phyloP scores from a whole-genome alignment of 2,113 vertebrate species.

The Neolamprologus hecqui region DNA sequence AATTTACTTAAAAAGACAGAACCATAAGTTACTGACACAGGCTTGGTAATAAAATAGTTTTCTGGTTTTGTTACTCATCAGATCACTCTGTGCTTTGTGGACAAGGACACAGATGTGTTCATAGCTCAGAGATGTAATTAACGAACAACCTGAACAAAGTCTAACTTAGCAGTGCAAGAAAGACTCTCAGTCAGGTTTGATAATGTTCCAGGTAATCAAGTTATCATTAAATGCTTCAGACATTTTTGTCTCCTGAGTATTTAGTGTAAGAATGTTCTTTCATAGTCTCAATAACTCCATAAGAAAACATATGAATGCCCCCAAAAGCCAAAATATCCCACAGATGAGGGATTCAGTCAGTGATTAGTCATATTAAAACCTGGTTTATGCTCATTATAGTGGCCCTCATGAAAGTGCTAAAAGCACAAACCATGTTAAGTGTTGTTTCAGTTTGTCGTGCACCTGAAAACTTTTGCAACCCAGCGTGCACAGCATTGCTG shows the following conservation, averaged over 20 bases:
- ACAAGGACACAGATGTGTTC: neutral
- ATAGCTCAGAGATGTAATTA: neutral
- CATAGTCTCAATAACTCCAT: neutral
- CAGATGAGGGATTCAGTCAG: neutral
- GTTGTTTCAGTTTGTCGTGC: neutral
- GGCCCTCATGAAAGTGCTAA: neutral
- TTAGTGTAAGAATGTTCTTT: neutral
- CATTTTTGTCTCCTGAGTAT: neutral
- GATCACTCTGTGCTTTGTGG: neutral
- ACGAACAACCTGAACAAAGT: neutral
- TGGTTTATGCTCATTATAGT: neutral
- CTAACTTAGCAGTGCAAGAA: neutral
- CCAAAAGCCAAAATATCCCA: accelerated
- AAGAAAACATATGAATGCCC: neutral
- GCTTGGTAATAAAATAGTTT: neutral
- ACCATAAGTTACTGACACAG: neutral
- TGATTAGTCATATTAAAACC: neutral
- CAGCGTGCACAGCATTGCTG: neutral
- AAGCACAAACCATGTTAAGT: neutral
- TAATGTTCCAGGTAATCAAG: neutral
- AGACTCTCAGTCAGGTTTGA: neutral
- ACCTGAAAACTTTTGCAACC: neutral
- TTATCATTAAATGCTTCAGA: neutral
- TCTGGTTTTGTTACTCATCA: neutral
- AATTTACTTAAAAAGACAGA: neutral